Base-by-base conservation (phyloP, 2,888 invertebrate species). In the Actias luna region DNA sequence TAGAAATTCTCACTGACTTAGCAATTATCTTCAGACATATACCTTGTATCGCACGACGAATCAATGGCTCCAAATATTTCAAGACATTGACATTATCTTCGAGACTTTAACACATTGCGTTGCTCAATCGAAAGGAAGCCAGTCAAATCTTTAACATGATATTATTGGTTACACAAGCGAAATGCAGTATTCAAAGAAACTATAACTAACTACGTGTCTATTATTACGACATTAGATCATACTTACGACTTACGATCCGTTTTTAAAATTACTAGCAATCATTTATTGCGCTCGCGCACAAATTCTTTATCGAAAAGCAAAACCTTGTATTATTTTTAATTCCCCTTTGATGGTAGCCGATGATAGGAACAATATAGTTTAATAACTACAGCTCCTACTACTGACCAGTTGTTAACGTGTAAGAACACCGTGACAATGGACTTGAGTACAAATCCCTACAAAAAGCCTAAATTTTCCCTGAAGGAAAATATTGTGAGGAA, bases 221-320 rank as follows among this genome's bases (percentile, higher is more conserved):
- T 27, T 55, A 29, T 55, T 55, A 55, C 29, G 29, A 55, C 27
- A 55, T 29, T 29, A 55, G 46, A 50, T 50, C n/a, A 42, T 42
- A 25, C 22, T 50, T 50, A 33, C 46, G 46, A 29, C 29, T 22
- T 50, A 55, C 18, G 55, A 55, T n/a, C 29, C n/a, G 16, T n/a
- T 55, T 5, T 55, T 29, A 29, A 16, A 16, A 29, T 29, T 5
- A 55, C 29, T 55, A 29, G 16, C 18, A 55, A 55, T 55, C 29
- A 16, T 55, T n/a, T 55, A 8, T 55, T 55, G n/a, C 55, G n/a
- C n/a, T 29, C 1, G 55, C 7, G 1, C n/a, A 55, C 16, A 27
- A 55, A 29, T 52, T 52, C 5, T 12, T 14, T 55, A 55, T 29
- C 1, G 29, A 29, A n/a, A 7, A 55, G 2, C 5, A n/a, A 25